Evolutionary conservation across 2,797 vertebrate species (phyloP).

Genomic region (Hylomyscus alleni): DNA sequence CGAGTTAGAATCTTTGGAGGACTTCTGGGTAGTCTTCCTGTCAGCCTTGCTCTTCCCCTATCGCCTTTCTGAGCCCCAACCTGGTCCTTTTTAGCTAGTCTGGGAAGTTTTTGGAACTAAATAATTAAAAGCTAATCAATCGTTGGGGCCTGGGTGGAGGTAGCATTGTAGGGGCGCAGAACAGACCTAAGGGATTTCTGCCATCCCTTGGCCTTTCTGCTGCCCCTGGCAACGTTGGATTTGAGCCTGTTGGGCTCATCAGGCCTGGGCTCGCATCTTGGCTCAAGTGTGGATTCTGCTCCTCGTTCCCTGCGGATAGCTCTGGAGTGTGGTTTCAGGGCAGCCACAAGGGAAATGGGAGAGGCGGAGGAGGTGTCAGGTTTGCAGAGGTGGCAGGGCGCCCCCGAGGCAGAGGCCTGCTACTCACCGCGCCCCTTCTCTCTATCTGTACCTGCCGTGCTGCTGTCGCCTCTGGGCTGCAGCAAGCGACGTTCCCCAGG

Average conservation of each 20-base stretch:
- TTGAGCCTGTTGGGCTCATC: neutral
- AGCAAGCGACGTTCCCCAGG: constrained; percentile 97
- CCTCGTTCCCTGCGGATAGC: neutral
- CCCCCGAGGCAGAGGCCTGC: neutral
- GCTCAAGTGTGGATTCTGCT: neutral
- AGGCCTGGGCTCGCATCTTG: neutral
- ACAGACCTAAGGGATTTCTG: neutral
- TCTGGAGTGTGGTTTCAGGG: neutral
- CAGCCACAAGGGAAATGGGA: neutral
- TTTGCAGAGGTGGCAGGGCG: neutral
- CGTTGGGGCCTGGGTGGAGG: neutral
- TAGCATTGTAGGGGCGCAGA: neutral
- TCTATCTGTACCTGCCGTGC: constrained; percentile 72
- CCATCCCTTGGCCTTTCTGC: neutral
- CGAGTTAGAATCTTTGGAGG: neutral
- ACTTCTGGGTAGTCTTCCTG: neutral
- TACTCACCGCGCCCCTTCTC: constrained; percentile 74
- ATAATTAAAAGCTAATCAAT: neutral
- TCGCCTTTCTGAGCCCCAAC: neutral
- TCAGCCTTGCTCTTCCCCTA: neutral
- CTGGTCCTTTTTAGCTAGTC: neutral
- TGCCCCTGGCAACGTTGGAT: neutral
- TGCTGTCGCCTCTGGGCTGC: constrained; percentile 44
- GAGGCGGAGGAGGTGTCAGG: neutral
- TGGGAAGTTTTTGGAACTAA: neutral